These are phyloP conservation scores for Agapornis canus DNA, from an alignment of 2,797 vertebrate genomes.

Conservation along the genomic window DNA sequence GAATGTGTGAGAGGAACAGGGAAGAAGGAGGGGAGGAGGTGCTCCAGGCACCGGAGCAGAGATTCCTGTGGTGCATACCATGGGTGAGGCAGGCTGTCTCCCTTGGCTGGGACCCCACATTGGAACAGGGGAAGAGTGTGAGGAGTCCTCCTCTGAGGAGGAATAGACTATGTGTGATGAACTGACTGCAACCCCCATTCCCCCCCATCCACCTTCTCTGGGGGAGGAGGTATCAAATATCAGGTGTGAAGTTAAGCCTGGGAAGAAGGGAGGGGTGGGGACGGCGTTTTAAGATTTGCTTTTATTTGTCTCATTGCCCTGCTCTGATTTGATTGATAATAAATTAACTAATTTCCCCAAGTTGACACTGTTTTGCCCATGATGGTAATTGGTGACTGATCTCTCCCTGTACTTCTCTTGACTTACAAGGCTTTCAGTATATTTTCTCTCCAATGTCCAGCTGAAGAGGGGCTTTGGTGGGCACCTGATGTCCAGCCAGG, in stretches of 20 bases:
- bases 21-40: background rate
- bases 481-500: background rate
- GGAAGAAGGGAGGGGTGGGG: background rate
- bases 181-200: background rate
- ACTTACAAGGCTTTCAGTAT: background rate
- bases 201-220: background rate
- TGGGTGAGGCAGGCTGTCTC: fast-evolving
- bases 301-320: background rate
- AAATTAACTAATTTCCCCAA: background rate
- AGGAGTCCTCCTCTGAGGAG: background rate
- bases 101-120: background rate
- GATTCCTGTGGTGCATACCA: background rate
- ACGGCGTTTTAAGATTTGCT: background rate
- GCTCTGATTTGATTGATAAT: background rate
- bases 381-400: background rate
- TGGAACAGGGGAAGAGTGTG: background rate
- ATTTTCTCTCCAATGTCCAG: background rate
- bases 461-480: background rate
- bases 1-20: background rate
- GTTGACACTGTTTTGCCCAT: background rate
- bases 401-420: background rate
- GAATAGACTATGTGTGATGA: background rate
- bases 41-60: background rate
- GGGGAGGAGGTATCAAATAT: background rate
- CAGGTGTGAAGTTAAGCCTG: background rate